phyloP scores from a whole-genome alignment of 2,888 invertebrate genomes.

The Synergus laeviventris region DNA sequence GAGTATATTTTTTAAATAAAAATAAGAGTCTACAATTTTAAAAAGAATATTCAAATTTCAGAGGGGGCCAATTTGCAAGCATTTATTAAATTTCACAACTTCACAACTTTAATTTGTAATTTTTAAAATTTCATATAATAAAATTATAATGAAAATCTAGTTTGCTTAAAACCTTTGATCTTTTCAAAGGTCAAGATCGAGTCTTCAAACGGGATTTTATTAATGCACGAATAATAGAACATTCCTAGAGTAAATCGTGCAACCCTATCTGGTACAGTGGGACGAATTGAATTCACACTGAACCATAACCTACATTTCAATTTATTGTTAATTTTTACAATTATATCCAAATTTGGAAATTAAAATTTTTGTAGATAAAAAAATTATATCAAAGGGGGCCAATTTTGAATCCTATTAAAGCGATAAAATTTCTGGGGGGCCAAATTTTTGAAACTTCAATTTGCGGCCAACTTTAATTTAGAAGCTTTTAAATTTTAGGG shows the following conservation, averaged over 20 bases:
- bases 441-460: too few relatives aligned
- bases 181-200: conserved; percentile 13
- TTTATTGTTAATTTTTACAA: not conserved
- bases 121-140: not conserved
- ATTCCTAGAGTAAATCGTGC: conserved; percentile 10
- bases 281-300: not conserved
- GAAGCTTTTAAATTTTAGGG: not conserved
- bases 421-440: not conserved
- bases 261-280: conserved; percentile 12
- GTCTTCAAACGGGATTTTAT: conserved; percentile 18
- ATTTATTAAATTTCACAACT: too few relatives aligned
- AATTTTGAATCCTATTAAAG: too few relatives aligned
- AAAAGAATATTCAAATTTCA: too few relatives aligned
- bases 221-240: conserved; percentile 29
- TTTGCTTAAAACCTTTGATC: not conserved
- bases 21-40: too few relatives aligned
- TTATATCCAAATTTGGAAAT: not conserved
- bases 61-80: too few relatives aligned
- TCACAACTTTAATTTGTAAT: not conserved
- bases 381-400: not conserved
- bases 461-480: not conserved
- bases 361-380: not conserved
- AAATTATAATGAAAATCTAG: too few relatives aligned
- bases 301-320: not conserved
- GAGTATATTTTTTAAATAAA: conserved; percentile 75